Base-by-base conservation (phyloP, 1,140 invertebrate species). In the Hyphantria cunea region DNA sequence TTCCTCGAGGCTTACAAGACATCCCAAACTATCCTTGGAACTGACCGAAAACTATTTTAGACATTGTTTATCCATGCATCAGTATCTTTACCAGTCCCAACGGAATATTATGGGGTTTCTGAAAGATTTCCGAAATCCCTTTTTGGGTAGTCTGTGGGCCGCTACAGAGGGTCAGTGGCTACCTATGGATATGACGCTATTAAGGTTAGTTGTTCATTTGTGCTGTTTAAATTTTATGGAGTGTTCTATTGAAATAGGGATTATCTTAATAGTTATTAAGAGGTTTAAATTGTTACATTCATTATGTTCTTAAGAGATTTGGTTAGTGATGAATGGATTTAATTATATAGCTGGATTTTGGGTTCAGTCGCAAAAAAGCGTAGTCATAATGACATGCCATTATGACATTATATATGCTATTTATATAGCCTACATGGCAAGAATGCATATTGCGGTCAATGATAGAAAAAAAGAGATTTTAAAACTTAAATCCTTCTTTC, bases 81-180 rank as follows among this genome's bases (percentile, higher is more conserved):
- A 11, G 34, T 11, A 33, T 39, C 45, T 39, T 58, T 58, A 58
- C 48, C 48, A 49, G 45, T 49, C 55, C 17, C 55, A 11, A n/a
- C 11, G 55, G 55, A 58, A 58, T 58, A 58, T 58, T 49, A 49
- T 14, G 33, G 44, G 55, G 45, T 49, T 49, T 58, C 32, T 31
- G 55, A 58, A 58, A 58, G 55, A 58, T 58, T 58, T 58, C 33
- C 55, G 9, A 58, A 58, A 58, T 58, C 55, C 55, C 55, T 58
- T 25, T 32, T 33, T 11, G 55, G 55, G 47, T 49, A 49, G 45
- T 58, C 49, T 49, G 45, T 39, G 55, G 45, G 45, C 55, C 45
- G n/a, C 31, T 31, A 12, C 44, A 12, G 17, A n/a, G 55, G 54
- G 47, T 58, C 48, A 58, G 39, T 45, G 33, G 33, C 47, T 13